A percentile compares a stretch with the other conserved stretches of the same genome.
phyloP scores from a whole-genome alignment of 2,888 invertebrate genomes.

The Macrosiphum euphorbiae region DNA sequence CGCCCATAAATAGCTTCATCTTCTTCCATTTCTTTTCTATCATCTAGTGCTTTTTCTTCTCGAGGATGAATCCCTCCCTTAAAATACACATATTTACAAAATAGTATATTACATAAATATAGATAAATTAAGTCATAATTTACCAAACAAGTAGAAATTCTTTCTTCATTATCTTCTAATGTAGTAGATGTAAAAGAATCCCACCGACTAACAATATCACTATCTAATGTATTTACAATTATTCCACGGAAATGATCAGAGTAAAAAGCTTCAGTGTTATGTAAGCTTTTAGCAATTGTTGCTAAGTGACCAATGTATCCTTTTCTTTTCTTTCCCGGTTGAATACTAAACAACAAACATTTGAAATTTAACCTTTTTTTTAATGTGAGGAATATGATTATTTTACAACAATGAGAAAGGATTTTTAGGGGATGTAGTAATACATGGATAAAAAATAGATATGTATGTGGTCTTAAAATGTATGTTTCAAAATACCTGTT shows the following conservation, averaged over 20 bases:
- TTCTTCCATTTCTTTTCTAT: constrained; percentile 49
- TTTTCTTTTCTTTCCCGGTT: constrained; percentile 69
- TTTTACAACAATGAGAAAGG: background rate
- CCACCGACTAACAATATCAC: constrained; percentile 42
- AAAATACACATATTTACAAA: background rate
- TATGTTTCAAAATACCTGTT: no score
- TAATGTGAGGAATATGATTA: background rate
- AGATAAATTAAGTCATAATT: background rate
- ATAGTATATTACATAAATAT: background rate
- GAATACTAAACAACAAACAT: constrained; percentile 41
- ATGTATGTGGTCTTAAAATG: background rate
- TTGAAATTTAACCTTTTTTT: background rate
- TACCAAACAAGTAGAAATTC: constrained; percentile 59
- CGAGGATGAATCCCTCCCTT: constrained; percentile 59
- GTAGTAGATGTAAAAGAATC: constrained; percentile 57
- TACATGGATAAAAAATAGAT: background rate
- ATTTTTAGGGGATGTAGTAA: background rate
- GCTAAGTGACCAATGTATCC: constrained; percentile 78
- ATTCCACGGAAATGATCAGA: constrained; percentile 52
- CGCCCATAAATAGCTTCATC: constrained; percentile 53
- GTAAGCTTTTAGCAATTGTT: constrained; percentile 72
- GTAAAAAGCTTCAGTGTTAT: constrained; percentile 69
- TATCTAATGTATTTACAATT: constrained; percentile 54
- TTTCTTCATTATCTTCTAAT: constrained; percentile 42
- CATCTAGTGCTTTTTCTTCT: constrained; percentile 51